These are phyloP conservation scores for Delichon dasypus DNA, from an alignment of 2,797 vertebrate species.

Conservation along the genomic window DNA sequence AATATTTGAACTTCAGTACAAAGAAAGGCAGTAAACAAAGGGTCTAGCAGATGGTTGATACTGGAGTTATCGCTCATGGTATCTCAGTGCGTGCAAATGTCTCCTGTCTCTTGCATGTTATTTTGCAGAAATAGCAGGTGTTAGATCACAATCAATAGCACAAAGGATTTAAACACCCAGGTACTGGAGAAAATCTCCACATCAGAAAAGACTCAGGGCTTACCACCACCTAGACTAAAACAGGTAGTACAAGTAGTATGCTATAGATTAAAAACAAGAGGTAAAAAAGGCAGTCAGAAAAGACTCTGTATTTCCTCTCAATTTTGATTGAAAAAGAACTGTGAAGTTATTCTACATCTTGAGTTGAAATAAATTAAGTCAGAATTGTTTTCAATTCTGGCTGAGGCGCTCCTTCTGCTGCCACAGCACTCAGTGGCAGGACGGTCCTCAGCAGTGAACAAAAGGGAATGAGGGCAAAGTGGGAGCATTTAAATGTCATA, in stretches of 20 bases:
- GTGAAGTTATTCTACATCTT: not conserved
- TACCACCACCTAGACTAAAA: not conserved
- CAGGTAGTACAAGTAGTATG: not conserved
- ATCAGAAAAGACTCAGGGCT: slow-evolving; percentile 16
- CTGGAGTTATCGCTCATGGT: not conserved
- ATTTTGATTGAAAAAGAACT: not conserved
- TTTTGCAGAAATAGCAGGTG: slow-evolving; percentile 33
- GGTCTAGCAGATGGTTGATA: slow-evolving; percentile 8
- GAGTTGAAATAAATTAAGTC: not conserved
- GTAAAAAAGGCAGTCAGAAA: not conserved
- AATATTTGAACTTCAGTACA: slow-evolving; percentile 30
- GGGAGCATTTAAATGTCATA: not conserved
- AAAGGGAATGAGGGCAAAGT: not conserved
- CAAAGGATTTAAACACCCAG: slow-evolving; percentile 11
- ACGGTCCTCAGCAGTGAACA: not conserved
- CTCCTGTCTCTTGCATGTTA: slow-evolving; percentile 6
- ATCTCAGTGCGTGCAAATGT: slow-evolving; percentile 35
- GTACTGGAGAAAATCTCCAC: slow-evolving; percentile 10
- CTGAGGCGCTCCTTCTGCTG: not conserved
- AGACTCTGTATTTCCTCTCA: not conserved
- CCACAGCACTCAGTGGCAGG: not conserved
- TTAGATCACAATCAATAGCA: slow-evolving; percentile 49
- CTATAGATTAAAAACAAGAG: not conserved
- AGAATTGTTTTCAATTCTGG: not conserved
- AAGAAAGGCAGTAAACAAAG: slow-evolving; percentile 33